Evolutionary conservation across 2,113 vertebrate species (phyloP), one percentile per base, ranked within the genome.

Genomic region (Octodon degus): DNA sequence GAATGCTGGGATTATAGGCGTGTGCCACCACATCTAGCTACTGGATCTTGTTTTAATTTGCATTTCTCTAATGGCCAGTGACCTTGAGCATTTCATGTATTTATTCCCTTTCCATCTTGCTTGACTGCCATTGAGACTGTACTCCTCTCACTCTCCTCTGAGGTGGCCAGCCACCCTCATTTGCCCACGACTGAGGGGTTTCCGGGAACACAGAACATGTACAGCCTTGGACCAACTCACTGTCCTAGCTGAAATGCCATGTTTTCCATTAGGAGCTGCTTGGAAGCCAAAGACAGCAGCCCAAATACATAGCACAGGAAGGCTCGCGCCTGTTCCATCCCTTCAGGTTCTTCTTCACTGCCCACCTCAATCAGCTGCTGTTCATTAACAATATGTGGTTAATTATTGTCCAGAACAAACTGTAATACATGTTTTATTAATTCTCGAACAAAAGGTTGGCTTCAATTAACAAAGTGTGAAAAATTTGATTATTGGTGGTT

Each of bases 391-490:
- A 79, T 76, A 96, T 76, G 37, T 43, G 65, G 47, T 20, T 94
- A 94, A 90, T 85, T 90, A 76, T 65, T 93, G 85, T 77, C 90
- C 90, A 96, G 87, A 94, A 93, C 76, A 82, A 97, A 97, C 62
- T 95, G 87, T 60, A 96, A 93, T 95, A 90, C 95, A 93, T 87
- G 96, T 96, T 96, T 96, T 94, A 91, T 93, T 97, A 95, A 97
- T 93, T 96, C 92, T 90, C 90, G 63, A 93, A 97, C 85, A 96
- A 97, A 97, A 97, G 90, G 90, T 82, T 96, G 96, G 85, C 88
- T 97, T 93, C 88, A 95, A 94, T 95, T 96, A 97, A 91, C 90
- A 88, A 96, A 97, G 95, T 96, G 92, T 95, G 92, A 97, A 92
- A 93, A 80, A 32, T 62, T 67, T 97, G 85, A 96, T 94, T 88